Evolutionary conservation across 2,888 invertebrate genomes (phyloP), one percentile per base, ranked within the genome.

Genomic region (Anodontia alba): DNA sequence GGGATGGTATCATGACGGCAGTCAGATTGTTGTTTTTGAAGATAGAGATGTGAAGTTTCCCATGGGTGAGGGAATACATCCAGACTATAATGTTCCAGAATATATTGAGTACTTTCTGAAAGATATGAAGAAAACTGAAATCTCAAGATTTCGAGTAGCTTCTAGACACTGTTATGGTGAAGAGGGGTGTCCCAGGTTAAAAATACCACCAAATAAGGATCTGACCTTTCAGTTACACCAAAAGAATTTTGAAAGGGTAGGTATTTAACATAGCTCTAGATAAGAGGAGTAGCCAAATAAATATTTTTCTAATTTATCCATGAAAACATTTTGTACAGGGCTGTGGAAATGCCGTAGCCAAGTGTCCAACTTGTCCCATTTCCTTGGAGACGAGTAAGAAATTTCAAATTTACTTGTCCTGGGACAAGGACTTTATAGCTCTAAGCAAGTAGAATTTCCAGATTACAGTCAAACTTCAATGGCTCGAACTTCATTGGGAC

Each of bases 51-150:
- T 98, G 0, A 96, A 96, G 36, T 99, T 99, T 94, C 95, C 95
- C 23, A 95, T 98, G 29, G 99, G 99, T 0, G 99, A 99, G 95
- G 98, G 98, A 12, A 95, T 95, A 75, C 97, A 97, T 82, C 94
- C 95, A 3, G 57, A 77, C 15, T 76, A 66, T 38, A 67, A 71
- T 31, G 33, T 84, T 33, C 81, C 84, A 38, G 15, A 46, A 12
- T 80, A 75, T 73, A 42, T 84, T 17, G 84, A 84, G 80, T 33
- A 66, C 1, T 46, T 68, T 15, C 43, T 84, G 1, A 23, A 71
- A 49, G 17, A 96, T 93, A 98, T 99, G 95, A 96, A 96, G 89
- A 96, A 96, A 89, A 96, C 96, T 0, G 99, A 99, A 94, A 96
- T 96, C 79, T 97, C 98, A 0, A 78, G 81, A 23, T 71, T 95